Conservation (phyloP, 2,888 invertebrate genomes). For the Tetanocera ferruginea region DNA sequence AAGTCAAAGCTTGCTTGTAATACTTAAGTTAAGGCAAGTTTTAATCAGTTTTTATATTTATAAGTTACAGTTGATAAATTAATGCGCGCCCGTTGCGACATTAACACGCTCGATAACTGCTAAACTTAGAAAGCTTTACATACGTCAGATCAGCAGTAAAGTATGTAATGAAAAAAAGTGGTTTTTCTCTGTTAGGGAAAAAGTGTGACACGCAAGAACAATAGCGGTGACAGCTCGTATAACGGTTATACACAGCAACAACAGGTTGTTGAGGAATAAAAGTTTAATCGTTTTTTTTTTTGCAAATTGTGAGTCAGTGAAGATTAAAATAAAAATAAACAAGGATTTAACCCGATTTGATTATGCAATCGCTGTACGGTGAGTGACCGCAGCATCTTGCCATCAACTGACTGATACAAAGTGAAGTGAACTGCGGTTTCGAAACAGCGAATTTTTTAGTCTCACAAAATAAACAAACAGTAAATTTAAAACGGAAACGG, state of each 20-base stretch:
- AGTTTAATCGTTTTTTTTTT: slow-evolving; percentile 1
- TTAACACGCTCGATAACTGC: slow-evolving; percentile 18
- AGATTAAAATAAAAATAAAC: no score
- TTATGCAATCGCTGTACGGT: no score
- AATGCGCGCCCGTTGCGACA: slow-evolving; percentile 37
- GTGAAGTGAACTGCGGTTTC: background rate
- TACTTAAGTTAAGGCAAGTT: slow-evolving; percentile 51
- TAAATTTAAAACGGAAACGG: background rate
- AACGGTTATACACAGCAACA: background rate
- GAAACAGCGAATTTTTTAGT: no score
- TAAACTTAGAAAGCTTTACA: slow-evolving; percentile 3
- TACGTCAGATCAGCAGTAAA: background rate
- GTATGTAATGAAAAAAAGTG: background rate
- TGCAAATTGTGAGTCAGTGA: background rate
- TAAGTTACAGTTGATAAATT: slow-evolving; percentile 56
- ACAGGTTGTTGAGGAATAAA: background rate
- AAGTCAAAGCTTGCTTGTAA: slow-evolving; percentile 38
- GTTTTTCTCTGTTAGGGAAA: no score
- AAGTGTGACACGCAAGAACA: no score
- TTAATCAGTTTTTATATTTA: slow-evolving; percentile 61
- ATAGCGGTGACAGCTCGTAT: background rate
- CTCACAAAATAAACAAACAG: no score
- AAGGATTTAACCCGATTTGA: no score
- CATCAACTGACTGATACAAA: background rate
- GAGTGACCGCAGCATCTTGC: no score